A percentile compares a stretch with the other conserved stretches of the same genome.
These are phyloP conservation scores for Caenorhabditis briggsae DNA, from an alignment of 1,140 invertebrate genomes.

Conservation along the genomic window DNA sequence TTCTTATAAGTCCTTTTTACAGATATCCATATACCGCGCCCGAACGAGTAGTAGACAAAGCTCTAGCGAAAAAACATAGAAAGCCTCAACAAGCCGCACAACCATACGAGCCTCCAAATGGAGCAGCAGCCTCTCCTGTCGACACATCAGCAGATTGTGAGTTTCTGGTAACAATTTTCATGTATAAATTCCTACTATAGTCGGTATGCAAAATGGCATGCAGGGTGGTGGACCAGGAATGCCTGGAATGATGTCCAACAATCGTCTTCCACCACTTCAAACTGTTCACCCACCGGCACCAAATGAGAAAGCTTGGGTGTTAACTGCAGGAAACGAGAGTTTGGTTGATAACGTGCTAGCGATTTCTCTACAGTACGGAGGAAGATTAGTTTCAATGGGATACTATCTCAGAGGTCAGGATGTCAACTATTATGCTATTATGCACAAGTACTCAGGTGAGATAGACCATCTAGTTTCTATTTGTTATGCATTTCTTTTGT, in stretches of 20 bases:
- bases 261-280: conserved; percentile 56
- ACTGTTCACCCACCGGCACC: conserved; percentile 73
- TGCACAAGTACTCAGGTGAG: conserved; percentile 72
- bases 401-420: conserved; percentile 64
- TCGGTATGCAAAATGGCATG: conserved; percentile 47
- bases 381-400: conserved; percentile 76
- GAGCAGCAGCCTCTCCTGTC: background rate
- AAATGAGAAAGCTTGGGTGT: conserved; percentile 74
- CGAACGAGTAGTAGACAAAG: conserved; percentile 58
- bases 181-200: background rate
- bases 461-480: too few relatives aligned
- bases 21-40: conserved; percentile 59
- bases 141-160: conserved; percentile 51
- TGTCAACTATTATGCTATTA: conserved; percentile 74
- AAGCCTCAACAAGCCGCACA: background rate
- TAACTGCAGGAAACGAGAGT: conserved; percentile 69
- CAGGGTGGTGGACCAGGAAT: conserved; percentile 8
- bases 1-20: background rate
- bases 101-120: background rate
- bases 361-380: conserved; percentile 71
- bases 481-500: background rate
- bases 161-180: background rate
- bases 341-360: conserved; percentile 72
- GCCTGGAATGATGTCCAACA: conserved; percentile 21
- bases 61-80: background rate